A percentile compares a stretch with the other conserved stretches of the same genome.
Evolutionary conservation across 2,888 invertebrate genomes (phyloP).

Genomic region (Hyppa rectilinea): DNA sequence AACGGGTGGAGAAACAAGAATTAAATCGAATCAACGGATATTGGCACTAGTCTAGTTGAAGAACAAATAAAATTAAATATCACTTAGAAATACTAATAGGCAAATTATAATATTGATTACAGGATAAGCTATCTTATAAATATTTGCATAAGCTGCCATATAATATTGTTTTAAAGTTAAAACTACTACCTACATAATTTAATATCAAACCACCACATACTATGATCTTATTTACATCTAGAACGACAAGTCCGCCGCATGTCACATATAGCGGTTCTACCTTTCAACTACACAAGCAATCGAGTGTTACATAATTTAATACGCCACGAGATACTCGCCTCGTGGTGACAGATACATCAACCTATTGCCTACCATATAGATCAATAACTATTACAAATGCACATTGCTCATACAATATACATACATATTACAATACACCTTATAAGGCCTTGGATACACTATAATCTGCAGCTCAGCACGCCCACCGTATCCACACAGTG

Average conservation of each 20-base stretch:
- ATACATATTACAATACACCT: background rate
- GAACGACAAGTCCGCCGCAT: constrained; percentile 2
- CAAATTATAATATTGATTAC: constrained; percentile 15
- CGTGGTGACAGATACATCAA: background rate
- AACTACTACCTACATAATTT: background rate
- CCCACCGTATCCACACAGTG: no score
- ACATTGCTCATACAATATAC: background rate
- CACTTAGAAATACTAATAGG: background rate
- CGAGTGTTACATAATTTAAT: constrained; percentile 16
- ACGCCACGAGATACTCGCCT: background rate
- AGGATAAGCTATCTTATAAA: background rate
- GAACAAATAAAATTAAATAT: background rate
- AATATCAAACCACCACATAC: background rate
- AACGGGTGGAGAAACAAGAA: background rate
- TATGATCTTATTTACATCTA: constrained; percentile 33
- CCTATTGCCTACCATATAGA: background rate
- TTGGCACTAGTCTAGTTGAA: background rate
- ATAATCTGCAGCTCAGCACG: background rate
- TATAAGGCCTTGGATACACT: no score
- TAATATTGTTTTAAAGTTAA: background rate
- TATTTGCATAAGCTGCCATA: constrained; percentile 22
- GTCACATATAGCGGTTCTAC: background rate
- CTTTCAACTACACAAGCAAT: background rate
- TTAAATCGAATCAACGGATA: background rate
- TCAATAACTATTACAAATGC: constrained; percentile 1